These are phyloP conservation scores for Drosophila fuyamai DNA, from an alignment of 1,140 invertebrate genomes.

Conservation along the genomic window DNA sequence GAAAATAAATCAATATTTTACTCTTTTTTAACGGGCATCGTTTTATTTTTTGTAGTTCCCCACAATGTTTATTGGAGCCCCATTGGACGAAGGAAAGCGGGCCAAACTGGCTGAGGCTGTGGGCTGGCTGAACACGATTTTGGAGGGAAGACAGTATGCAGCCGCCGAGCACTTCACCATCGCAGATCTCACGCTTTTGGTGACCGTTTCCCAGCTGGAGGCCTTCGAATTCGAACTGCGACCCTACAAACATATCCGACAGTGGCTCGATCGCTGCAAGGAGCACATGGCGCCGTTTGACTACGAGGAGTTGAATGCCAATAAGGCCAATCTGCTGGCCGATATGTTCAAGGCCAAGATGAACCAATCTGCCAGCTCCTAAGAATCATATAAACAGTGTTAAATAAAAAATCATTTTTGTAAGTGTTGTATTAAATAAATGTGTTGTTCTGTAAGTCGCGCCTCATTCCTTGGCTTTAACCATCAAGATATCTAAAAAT, in stretches of 20 bases:
- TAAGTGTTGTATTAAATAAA: constrained; percentile 64
- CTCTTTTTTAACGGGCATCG: too few species aligned
- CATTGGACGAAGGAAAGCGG: constrained; percentile 85
- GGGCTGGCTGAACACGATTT: constrained; percentile 71
- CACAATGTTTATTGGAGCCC: constrained; percentile 78
- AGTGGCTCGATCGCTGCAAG: constrained; percentile 78
- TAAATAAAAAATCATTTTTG: constrained; percentile 10
- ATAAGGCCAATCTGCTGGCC: constrained; percentile 74
- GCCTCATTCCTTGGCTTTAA: too few species aligned
- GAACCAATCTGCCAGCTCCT: constrained; percentile 41
- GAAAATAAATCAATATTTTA: too few species aligned
- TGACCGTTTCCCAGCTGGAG: constrained; percentile 84
- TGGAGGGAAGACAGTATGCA: constrained; percentile 71
- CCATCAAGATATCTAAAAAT: too few species aligned
- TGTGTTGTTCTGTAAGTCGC: constrained; percentile 15
- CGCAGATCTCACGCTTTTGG: constrained; percentile 86
- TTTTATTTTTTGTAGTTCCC: constrained; percentile 83
- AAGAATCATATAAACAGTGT: background rate
- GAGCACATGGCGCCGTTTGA: constrained; percentile 72
- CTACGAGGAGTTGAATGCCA: constrained; percentile 84
- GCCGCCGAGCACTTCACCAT: constrained; percentile 86
- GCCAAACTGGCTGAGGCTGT: constrained; percentile 85
- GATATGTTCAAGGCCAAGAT: constrained; percentile 82
- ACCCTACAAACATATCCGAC: constrained; percentile 61
- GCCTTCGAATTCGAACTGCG: constrained; percentile 74